These are phyloP conservation scores for Pygoscelis adeliae DNA, from an alignment of 2,113 vertebrate species.

Conservation along the genomic window DNA sequence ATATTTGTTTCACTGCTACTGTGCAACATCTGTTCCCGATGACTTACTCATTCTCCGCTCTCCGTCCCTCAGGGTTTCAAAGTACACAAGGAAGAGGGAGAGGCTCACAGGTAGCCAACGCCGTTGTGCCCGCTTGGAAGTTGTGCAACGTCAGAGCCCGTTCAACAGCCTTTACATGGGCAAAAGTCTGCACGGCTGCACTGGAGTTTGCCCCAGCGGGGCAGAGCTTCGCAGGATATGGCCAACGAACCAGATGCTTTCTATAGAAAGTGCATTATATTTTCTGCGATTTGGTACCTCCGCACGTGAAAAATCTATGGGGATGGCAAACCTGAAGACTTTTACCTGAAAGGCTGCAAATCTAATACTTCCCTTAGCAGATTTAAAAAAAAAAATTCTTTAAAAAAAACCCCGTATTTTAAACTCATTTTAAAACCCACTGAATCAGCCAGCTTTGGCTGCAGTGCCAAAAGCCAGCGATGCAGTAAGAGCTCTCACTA, in stretches of 20 bases:
- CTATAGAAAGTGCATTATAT: not conserved
- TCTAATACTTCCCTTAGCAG: not conserved
- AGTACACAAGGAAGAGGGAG: constrained; percentile 42
- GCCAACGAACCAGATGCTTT: rapidly evolving
- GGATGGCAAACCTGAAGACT: not conserved
- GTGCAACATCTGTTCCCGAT: constrained; percentile 49
- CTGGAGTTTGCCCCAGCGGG: not conserved
- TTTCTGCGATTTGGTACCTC: not conserved
- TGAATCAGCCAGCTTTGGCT: not conserved
- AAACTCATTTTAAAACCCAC: not conserved
- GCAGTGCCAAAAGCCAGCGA: not conserved
- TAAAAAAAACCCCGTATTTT: not conserved
- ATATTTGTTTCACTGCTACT: constrained; percentile 63
- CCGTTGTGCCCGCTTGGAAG: not conserved
- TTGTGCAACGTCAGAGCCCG: not conserved
- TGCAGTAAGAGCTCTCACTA: not conserved
- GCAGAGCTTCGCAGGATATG: not conserved
- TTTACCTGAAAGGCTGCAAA: not conserved
- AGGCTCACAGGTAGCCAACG: not conserved
- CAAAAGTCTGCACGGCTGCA: not conserved
- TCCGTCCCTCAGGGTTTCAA: constrained; percentile 39
- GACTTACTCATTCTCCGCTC: not conserved
- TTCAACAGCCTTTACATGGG: not conserved
- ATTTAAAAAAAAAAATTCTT: not conserved
- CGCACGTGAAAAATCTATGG: not conserved